Base-by-base conservation (phyloP, 2,113 vertebrate genomes). In the Odocoileus virginianus region DNA sequence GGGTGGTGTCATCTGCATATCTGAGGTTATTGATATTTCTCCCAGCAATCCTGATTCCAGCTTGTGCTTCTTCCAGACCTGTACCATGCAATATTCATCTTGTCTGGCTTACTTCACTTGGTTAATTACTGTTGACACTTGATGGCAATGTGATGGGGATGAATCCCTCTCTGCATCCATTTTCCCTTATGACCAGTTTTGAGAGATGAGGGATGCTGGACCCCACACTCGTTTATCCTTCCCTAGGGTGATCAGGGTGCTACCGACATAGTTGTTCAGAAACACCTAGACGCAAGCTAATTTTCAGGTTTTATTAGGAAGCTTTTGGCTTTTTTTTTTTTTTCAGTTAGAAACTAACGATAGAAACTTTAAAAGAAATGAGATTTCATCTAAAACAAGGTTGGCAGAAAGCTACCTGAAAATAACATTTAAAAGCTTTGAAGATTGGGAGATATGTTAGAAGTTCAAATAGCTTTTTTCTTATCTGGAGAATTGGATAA, bases 381-480 rank as follows among this genome's bases (percentile, higher is more conserved):
- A 91, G 74, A 95, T 92, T 57, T 58, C 89, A 88, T 89, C 83
- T 97, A 74, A 94, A 96, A 57, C 13, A 43, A 95, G 61, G 3
- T 84, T 92, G 90, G 74, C 6, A 11, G 23, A 95, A 97, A 82
- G 5, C 43, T 28, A 96, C 85, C 33, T 61, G 40, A 92, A 97
- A 98, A 98, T 81, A 92, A 96, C 60, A 94, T 87, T 83, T 86
- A 25, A 95, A 74, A 88, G 43, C 78, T 97, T 97, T 96, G 47
- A 95, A 94, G 76, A 97, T 97, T 30, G 55, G 23, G 61, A 95
- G 86, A 93, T 94, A 97, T 3, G 76, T 86, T 86, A 61, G 64
- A 93, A 85, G 76, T 94, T 96, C 86, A 96, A 94, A 94, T 93
- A 92, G 71, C 28, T 92, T 95, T 94, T 81, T 89, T 79, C 33